phyloP scores from a whole-genome alignment of 2,113 vertebrate species.

The Thomomys bottae region DNA sequence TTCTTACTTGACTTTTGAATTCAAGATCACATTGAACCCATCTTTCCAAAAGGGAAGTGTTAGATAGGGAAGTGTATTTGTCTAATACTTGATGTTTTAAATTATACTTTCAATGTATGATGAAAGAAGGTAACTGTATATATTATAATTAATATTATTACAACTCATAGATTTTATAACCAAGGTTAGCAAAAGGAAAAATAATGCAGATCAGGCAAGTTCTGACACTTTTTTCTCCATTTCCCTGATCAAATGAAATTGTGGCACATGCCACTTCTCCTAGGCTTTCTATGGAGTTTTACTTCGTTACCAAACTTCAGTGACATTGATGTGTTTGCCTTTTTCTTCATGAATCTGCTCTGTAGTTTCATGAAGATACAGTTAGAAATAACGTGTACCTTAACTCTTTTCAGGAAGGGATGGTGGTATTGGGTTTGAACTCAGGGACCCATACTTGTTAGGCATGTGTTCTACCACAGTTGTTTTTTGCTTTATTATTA shows the following conservation, averaged over 20 bases:
- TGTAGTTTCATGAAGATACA: neutral
- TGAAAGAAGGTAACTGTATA: neutral
- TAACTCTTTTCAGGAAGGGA: neutral
- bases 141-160: neutral
- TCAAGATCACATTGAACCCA: neutral
- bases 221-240: neutral
- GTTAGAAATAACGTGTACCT: neutral
- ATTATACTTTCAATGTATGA: neutral
- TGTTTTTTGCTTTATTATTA: no score
- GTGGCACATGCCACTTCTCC: neutral
- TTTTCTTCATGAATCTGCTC: neutral
- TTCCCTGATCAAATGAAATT: constrained; percentile 29
- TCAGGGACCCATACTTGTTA: no score
- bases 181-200: neutral
- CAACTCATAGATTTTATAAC: neutral
- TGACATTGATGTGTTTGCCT: neutral
- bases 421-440: no score
- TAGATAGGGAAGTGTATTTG: neutral
- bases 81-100: neutral
- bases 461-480: no score
- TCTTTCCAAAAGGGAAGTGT: neutral
- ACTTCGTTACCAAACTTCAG: neutral
- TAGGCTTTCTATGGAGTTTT: constrained; percentile 2
- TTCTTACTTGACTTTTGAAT: neutral
- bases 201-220: neutral